Conservation (phyloP, 2,888 invertebrate genomes). For the Trilocha varians region DNA sequence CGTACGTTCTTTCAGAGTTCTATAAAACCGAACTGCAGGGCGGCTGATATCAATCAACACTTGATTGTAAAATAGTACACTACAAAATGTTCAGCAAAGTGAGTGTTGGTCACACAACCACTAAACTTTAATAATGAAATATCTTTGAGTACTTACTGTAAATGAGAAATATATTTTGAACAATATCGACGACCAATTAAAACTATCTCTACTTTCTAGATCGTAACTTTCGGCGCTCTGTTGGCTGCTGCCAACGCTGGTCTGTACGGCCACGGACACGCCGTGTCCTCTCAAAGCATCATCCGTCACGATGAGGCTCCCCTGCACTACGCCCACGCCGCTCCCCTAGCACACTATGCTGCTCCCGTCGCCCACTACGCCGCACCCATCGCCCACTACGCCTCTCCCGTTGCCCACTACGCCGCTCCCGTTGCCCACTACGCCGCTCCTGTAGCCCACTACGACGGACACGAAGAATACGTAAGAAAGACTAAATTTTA, state of each 20-base stretch:
- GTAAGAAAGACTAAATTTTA: slow-evolving; percentile 17
- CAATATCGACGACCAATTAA: neutral
- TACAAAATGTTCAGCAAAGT: slow-evolving; percentile 55
- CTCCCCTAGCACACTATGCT: slow-evolving; percentile 12
- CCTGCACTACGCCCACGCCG: slow-evolving; percentile 16
- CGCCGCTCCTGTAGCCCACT: slow-evolving; percentile 20
- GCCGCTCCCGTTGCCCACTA: slow-evolving; percentile 16
- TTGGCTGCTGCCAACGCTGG: slow-evolving; percentile 61
- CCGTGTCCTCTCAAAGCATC: slow-evolving; percentile 48
- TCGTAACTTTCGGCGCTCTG: slow-evolving; percentile 43
- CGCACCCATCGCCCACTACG: slow-evolving; percentile 27
- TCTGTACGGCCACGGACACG: slow-evolving; percentile 34
- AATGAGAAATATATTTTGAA: neutral
- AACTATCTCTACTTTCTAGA: neutral
- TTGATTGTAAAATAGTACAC: slow-evolving; percentile 36
- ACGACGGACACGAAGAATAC: slow-evolving; percentile 26
- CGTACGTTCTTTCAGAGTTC: slow-evolving; percentile 23
- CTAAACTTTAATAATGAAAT: neutral
- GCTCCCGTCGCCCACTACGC: slow-evolving; percentile 19
- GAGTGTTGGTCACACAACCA: slow-evolving; percentile 18
- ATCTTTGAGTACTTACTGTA: neutral
- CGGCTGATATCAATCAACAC: slow-evolving; percentile 46
- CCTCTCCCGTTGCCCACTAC: slow-evolving; percentile 18
- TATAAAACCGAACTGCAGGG: slow-evolving; percentile 49
- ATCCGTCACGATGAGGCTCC: slow-evolving; percentile 45